Evolutionary conservation across 2,888 invertebrate genomes (phyloP).

Genomic region (Drosophila borealis): DNA sequence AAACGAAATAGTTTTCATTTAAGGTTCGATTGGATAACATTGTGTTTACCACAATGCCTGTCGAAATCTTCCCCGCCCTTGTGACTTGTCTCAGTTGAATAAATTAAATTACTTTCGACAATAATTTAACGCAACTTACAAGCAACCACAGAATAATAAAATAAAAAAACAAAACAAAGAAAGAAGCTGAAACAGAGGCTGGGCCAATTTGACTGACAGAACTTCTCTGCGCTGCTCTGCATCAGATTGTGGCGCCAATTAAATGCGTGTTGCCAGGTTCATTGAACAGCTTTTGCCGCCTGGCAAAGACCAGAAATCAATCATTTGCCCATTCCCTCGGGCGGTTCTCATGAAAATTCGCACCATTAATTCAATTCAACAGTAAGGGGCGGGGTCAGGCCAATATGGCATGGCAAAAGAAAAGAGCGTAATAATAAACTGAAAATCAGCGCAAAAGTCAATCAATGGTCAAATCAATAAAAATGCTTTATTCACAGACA

Average conservation of each 20-base stretch:
- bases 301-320: slow-evolving; percentile 64
- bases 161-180: slow-evolving; percentile 7
- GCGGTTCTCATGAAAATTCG: slow-evolving; percentile 74
- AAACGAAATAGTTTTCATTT: slow-evolving; percentile 24
- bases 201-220: slow-evolving; percentile 72
- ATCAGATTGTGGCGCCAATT: slow-evolving; percentile 50
- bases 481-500: slow-evolving; percentile 63
- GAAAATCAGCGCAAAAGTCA: slow-evolving; percentile 73
- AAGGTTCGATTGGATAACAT: slow-evolving; percentile 18
- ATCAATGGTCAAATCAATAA: slow-evolving; percentile 78
- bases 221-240: slow-evolving; percentile 42
- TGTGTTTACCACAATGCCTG: background rate
- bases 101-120: slow-evolving; percentile 62
- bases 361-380: slow-evolving; percentile 71
- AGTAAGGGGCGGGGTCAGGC: background rate
- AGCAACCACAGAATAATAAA: slow-evolving; percentile 21
- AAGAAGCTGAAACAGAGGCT: background rate
- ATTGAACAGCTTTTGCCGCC: slow-evolving; percentile 66
- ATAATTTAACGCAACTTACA: slow-evolving; percentile 48
- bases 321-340: slow-evolving; percentile 37
- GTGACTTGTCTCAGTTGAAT: slow-evolving; percentile 17
- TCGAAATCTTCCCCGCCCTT: too few relatives aligned
- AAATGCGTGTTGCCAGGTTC: slow-evolving; percentile 72
- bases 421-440: slow-evolving; percentile 69
- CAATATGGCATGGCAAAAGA: slow-evolving; percentile 37